Evolutionary conservation across 2,113 vertebrate species (phyloP).

Genomic region (Heteronetta atricapilla): DNA sequence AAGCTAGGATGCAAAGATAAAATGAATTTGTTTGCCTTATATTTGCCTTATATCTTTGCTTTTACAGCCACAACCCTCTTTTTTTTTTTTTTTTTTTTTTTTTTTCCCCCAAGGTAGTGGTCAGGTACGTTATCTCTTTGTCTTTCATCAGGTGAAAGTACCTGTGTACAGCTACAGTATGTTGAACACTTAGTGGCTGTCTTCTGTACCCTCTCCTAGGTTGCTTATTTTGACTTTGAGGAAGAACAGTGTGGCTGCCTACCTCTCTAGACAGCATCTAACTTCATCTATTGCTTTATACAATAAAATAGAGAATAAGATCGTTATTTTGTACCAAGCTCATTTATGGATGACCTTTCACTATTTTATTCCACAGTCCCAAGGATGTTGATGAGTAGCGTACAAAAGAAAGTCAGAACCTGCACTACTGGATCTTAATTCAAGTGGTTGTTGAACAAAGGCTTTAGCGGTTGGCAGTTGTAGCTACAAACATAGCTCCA

Average conservation of each 20-base stretch:
- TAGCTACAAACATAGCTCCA: neutral
- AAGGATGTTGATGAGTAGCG: neutral
- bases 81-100: too few species aligned
- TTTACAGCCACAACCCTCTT: neutral
- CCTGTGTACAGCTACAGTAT: neutral
- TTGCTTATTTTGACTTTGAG: neutral
- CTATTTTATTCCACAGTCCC: neutral
- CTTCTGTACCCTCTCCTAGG: neutral
- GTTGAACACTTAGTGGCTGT: neutral
- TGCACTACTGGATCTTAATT: neutral
- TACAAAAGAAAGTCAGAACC: neutral
- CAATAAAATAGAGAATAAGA: neutral
- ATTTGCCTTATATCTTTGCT: neutral
- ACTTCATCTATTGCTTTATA: neutral
- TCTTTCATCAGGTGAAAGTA: neutral
- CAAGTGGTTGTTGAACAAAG: neutral
- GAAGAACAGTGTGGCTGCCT: neutral
- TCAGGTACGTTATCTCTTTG: neutral
- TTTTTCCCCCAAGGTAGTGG: neutral
- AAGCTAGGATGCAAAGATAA: neutral
- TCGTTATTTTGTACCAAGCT: neutral
- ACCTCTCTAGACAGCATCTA: neutral
- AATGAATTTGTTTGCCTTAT: neutral
- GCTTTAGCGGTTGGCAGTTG: neutral
- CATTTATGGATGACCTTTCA: neutral